Percentiles rank a stretch among this genome's conserved stretches.
Conservation (phyloP, 2,113 vertebrate genomes). For the Rhabdomys dilectus region DNA sequence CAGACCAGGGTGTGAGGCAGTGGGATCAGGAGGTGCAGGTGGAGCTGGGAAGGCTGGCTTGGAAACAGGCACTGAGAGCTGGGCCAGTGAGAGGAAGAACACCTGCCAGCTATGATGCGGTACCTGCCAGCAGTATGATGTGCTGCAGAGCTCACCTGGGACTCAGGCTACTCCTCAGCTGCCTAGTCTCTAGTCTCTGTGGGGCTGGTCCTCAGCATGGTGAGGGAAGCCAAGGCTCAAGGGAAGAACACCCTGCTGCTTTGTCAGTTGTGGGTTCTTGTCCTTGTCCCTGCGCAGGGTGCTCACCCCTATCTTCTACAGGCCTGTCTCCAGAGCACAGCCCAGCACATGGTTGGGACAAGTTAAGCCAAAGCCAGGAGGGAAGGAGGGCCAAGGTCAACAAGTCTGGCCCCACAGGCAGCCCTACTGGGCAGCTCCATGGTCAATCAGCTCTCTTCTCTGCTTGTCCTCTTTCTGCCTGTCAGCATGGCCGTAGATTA, state of each 20-base stretch:
- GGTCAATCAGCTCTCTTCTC: accelerated
- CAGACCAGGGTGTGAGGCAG: too few species aligned
- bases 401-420: background rate
- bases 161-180: too few species aligned
- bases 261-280: background rate
- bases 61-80: background rate
- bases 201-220: background rate
- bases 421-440: accelerated
- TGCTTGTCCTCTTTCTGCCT: background rate
- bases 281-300: background rate
- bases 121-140: background rate
- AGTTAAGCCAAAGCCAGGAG: accelerated
- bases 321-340: accelerated
- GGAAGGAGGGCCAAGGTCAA: background rate
- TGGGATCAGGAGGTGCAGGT: background rate
- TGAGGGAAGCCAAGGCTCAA: too few species aligned
- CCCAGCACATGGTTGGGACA: accelerated
- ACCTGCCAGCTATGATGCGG: accelerated
- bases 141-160: background rate
- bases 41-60: background rate
- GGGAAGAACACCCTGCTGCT: background rate
- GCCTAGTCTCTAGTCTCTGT: background rate
- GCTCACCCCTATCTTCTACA: accelerated
- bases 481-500: accelerated
- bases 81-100: background rate